phyloP scores from a whole-genome alignment of 2,113 vertebrate genomes.

The Fukomys damarensis region DNA sequence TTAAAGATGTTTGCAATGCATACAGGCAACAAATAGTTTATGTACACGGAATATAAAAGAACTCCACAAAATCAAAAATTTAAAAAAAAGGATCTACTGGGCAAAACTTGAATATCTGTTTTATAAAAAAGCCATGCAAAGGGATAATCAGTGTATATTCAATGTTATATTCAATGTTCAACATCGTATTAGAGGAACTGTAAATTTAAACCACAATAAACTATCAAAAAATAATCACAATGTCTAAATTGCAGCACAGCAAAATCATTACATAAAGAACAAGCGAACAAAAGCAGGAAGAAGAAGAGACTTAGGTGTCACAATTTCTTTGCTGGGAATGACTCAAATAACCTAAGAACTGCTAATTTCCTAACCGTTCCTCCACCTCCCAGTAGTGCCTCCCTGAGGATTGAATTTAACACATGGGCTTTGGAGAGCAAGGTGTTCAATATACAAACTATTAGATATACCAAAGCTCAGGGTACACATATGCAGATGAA shows the following conservation, averaged over 20 bases:
- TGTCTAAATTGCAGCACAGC: background rate
- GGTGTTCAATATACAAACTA: background rate
- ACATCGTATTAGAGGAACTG: background rate
- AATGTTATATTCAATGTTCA: background rate
- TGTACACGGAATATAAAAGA: background rate
- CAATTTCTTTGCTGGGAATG: background rate
- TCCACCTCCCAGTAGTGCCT: background rate
- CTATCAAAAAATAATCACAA: background rate
- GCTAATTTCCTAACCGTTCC: rapidly evolving
- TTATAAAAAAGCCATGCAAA: background rate
- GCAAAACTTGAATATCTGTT: background rate
- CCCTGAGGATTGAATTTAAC: background rate
- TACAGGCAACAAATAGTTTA: background rate
- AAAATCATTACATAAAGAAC: background rate
- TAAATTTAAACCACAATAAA: background rate
- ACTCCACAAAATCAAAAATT: background rate
- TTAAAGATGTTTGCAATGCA: background rate
- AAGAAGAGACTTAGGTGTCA: background rate
- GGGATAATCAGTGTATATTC: background rate
- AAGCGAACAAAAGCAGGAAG: background rate
- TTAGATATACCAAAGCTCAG: background rate
- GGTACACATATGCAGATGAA: background rate
- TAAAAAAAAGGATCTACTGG: background rate
- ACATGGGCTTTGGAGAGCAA: no score
- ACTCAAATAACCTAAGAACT: background rate